phyloP scores from a whole-genome alignment of 2,797 vertebrate species.

The Anguilla pacifica region DNA sequence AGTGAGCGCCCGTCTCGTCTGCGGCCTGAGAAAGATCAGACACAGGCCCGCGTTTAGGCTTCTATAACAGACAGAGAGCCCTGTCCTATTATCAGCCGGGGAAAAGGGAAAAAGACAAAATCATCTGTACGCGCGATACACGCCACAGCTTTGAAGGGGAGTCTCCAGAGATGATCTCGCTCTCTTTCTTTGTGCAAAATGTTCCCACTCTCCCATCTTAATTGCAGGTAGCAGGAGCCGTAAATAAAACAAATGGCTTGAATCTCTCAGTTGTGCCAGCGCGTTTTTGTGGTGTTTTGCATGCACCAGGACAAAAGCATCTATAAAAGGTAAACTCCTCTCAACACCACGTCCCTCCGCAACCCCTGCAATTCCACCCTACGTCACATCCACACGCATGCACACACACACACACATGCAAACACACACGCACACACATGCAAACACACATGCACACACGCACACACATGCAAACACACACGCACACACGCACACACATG shows the following conservation, averaged over 20 bases:
- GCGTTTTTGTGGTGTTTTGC: not conserved
- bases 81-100: not conserved
- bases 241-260: slow-evolving; percentile 14
- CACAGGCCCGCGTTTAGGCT: not conserved
- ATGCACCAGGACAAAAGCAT: not conserved
- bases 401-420: too few relatives aligned
- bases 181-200: not conserved
- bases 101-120: slow-evolving; percentile 34
- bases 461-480: too few relatives aligned
- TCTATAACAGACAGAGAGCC: not conserved
- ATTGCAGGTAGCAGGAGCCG: slow-evolving; percentile 21
- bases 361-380: too few relatives aligned
- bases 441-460: too few relatives aligned
- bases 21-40: slow-evolving; percentile 60
- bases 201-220: slow-evolving; percentile 15
- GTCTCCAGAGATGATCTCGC: not conserved
- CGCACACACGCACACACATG: too few relatives aligned
- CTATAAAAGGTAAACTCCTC: too few relatives aligned
- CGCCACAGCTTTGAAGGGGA: not conserved
- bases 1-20: slow-evolving; percentile 74
- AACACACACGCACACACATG: too few relatives aligned
- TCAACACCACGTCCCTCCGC: too few relatives aligned
- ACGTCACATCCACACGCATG: too few relatives aligned
- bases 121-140: not conserved
- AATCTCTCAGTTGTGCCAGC: not conserved